A percentile compares a stretch with the other conserved stretches of the same genome.
Conservation (phyloP, 2,888 invertebrate genomes). For the Lasioglossum figueresi region DNA sequence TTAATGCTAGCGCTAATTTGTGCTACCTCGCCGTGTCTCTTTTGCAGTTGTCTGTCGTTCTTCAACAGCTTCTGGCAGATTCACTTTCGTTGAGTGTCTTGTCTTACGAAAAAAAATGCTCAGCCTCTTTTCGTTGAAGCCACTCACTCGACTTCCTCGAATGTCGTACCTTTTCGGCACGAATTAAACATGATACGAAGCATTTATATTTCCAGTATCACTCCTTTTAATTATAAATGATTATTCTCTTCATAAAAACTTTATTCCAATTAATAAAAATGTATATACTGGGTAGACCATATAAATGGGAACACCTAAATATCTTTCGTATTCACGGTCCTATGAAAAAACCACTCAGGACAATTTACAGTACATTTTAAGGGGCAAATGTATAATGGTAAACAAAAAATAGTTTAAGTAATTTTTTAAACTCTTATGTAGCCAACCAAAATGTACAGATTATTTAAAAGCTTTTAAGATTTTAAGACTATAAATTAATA, state of each 20-base stretch:
- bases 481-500: too few species aligned
- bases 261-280: too few species aligned
- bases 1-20: slow-evolving; percentile 63
- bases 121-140: slow-evolving; percentile 30
- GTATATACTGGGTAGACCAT: too few species aligned
- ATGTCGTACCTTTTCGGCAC: background rate
- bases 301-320: too few species aligned
- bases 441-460: too few species aligned
- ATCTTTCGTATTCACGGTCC: too few species aligned
- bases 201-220: background rate
- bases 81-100: slow-evolving; percentile 41
- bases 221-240: background rate
- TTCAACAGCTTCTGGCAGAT: slow-evolving; percentile 28
- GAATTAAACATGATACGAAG: slow-evolving; percentile 8
- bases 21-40: slow-evolving; percentile 28
- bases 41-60: slow-evolving; percentile 31
- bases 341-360: too few species aligned
- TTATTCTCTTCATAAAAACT: background rate
- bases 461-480: too few species aligned
- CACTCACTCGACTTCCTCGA: slow-evolving; percentile 20
- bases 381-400: too few species aligned
- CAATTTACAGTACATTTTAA: too few species aligned
- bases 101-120: slow-evolving; percentile 28
- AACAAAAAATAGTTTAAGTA: too few species aligned
- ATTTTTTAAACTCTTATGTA: too few species aligned